Conservation (phyloP, 2,113 vertebrate species). For the Limnothrissa miodon region DNA sequence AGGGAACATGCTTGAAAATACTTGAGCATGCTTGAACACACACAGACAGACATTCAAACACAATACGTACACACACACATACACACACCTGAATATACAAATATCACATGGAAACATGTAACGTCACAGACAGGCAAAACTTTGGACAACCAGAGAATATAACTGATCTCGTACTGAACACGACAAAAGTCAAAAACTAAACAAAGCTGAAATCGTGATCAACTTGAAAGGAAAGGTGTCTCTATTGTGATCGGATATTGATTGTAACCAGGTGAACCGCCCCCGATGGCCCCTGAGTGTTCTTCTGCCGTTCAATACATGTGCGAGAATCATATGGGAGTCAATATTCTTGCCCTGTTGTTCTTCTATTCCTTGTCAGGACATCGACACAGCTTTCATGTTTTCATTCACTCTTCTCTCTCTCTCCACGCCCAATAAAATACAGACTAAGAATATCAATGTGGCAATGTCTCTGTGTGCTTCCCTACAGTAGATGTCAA, state of each 20-base stretch:
- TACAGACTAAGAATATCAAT: background rate
- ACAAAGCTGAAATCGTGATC: background rate
- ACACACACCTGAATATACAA: background rate
- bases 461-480: background rate
- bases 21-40: background rate
- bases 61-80: background rate
- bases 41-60: background rate
- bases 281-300: background rate
- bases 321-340: no score
- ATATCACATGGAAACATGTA: no score
- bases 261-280: background rate
- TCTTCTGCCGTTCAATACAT: background rate
- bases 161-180: background rate
- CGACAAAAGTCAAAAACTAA: background rate
- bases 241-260: background rate
- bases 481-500: background rate
- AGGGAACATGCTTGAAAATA: background rate
- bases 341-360: no score
- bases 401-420: background rate
- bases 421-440: no score
- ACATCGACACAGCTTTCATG: background rate
- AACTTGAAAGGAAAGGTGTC: background rate
- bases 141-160: background rate
- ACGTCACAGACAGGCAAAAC: constrained; percentile 27
- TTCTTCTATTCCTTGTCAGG: background rate